A percentile compares a stretch with the other conserved stretches of the same genome.
These are phyloP conservation scores for Nomada flava DNA, from an alignment of 2,888 invertebrate genomes.

Conservation along the genomic window DNA sequence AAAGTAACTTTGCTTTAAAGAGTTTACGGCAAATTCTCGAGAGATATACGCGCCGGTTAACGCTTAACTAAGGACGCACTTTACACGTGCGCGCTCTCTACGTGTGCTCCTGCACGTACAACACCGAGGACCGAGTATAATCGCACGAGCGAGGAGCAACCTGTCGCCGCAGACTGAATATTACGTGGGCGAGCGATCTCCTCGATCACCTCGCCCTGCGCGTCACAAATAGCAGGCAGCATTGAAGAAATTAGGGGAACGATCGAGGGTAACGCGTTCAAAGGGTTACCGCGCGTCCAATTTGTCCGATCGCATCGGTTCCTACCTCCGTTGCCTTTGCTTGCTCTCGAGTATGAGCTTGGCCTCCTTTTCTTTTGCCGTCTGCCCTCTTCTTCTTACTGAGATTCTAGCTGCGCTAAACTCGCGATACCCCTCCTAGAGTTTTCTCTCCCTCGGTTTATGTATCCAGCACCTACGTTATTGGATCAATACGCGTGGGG, in stretches of 20 bases:
- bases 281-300: no score
- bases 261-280: no score
- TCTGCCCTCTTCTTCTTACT: slow-evolving; percentile 19
- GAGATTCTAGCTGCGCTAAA: not conserved
- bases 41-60: slow-evolving; percentile 4
- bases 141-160: not conserved
- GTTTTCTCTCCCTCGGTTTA: slow-evolving; percentile 63
- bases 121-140: not conserved
- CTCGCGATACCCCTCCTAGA: slow-evolving; percentile 54
- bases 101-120: not conserved
- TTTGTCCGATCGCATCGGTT: no score
- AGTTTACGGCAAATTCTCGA: slow-evolving; percentile 38
- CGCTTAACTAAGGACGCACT: not conserved
- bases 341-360: not conserved
- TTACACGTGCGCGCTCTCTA: not conserved
- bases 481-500: slow-evolving; percentile 80
- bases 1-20: slow-evolving; percentile 60
- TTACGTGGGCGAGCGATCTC: not conserved
- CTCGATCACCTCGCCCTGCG: not conserved
- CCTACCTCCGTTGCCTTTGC: not conserved
- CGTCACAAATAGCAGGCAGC: not conserved
- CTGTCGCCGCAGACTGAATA: slow-evolving; percentile 5
- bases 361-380: not conserved
- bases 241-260: no score
- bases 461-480: slow-evolving; percentile 74